Percentiles rank a stretch among this genome's conserved stretches.
phyloP scores from a whole-genome alignment of 2,113 vertebrate species.

The Takifugu bimaculatus region DNA sequence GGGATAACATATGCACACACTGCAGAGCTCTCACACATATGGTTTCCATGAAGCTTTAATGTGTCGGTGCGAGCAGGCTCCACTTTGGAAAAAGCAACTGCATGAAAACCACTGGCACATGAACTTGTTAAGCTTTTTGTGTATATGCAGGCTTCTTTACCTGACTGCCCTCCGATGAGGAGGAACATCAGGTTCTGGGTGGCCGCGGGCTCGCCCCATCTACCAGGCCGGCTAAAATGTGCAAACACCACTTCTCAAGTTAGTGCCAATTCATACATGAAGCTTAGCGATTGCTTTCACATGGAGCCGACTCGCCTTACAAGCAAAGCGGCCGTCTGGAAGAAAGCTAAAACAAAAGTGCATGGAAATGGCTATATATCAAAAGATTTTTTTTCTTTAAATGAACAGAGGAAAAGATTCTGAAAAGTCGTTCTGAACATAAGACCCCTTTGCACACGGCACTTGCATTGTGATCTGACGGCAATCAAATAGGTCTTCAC shows the following conservation, averaged over 20 bases:
- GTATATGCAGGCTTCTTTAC: constrained; percentile 33
- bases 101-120: constrained; percentile 35
- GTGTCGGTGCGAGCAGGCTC: constrained; percentile 22
- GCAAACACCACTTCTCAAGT: constrained; percentile 43
- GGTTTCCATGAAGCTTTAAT: constrained; percentile 57
- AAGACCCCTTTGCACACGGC: too few relatives aligned
- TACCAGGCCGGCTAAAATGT: constrained; percentile 37
- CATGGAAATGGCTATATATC: constrained; percentile 24
- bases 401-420: too few relatives aligned
- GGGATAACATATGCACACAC: constrained; percentile 38
- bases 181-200: constrained; percentile 56
- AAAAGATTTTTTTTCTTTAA: too few relatives aligned
- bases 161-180: constrained; percentile 42
- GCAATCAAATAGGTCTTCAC: too few relatives aligned
- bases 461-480: too few relatives aligned
- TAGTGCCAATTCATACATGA: constrained; percentile 60
- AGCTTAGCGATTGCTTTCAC: constrained; percentile 47
- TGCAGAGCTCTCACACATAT: constrained; percentile 51
- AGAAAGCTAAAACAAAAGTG: constrained; percentile 21
- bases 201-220: constrained; percentile 53
- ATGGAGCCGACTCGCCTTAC: constrained; percentile 50
- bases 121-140: constrained; percentile 29
- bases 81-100: constrained; percentile 31
- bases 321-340: constrained; percentile 32
- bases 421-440: too few relatives aligned